phyloP scores from a whole-genome alignment of 2,797 vertebrate genomes.

The Anomalospiza imberbis region DNA sequence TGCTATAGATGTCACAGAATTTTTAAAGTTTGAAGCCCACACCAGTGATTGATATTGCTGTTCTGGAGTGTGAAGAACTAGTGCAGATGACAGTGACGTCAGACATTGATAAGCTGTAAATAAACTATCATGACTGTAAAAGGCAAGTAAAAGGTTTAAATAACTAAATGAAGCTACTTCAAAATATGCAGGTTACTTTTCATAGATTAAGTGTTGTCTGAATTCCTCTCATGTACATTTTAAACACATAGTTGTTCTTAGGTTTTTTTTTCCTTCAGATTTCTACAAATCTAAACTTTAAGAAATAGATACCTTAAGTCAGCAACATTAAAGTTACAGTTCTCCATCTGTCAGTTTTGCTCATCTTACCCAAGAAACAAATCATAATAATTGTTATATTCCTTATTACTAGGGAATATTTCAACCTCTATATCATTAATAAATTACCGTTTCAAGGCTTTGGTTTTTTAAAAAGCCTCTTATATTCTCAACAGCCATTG shows the following conservation, averaged over 20 bases:
- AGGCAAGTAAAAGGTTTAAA: background rate
- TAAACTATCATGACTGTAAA: background rate
- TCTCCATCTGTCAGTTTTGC: background rate
- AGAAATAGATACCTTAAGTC: background rate
- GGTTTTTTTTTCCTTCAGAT: background rate
- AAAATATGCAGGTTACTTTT: background rate
- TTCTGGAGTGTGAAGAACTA: background rate
- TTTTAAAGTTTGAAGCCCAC: background rate
- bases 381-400: background rate
- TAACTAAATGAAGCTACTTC: background rate
- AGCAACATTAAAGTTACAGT: background rate
- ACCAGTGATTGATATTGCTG: background rate
- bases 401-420: background rate
- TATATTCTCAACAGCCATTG: background rate
- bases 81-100: background rate
- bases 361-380: background rate
- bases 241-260: background rate
- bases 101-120: background rate
- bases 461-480: rapidly evolving
- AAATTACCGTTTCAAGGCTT: background rate
- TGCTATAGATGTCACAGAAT: background rate
- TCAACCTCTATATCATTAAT: background rate
- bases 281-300: background rate
- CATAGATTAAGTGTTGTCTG: background rate
- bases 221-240: background rate